These are phyloP conservation scores for Etheostoma cragini DNA, from an alignment of 2,113 vertebrate genomes.

Conservation along the genomic window DNA sequence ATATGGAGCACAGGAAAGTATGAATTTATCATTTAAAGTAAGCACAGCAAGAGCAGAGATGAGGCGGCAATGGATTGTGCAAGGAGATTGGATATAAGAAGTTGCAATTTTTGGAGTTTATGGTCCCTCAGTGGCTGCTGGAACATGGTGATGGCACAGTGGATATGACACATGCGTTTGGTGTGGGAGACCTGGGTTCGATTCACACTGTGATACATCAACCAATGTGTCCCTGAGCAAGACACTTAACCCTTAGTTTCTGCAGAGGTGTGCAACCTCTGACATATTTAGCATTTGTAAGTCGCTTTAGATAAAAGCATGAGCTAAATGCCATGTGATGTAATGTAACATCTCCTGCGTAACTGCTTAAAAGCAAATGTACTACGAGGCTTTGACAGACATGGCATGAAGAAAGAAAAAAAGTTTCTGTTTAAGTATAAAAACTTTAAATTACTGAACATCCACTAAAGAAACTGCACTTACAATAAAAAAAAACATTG, in stretches of 20 bases:
- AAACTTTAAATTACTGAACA: constrained; percentile 28
- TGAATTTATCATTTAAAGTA: constrained; percentile 65
- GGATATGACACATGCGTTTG: too few relatives aligned
- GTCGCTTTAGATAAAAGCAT: too few relatives aligned
- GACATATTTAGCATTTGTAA: too few relatives aligned
- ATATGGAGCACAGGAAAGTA: constrained; percentile 57
- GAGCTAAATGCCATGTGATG: too few relatives aligned
- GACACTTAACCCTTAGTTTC: too few relatives aligned
- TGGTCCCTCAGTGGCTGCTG: constrained; percentile 10
- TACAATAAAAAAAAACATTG: not conserved
- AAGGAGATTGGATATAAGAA: constrained; percentile 64
- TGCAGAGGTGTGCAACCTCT: too few relatives aligned
- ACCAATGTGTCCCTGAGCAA: too few relatives aligned
- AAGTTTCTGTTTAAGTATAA: not conserved
- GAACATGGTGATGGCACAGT: not conserved
- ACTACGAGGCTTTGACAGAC: not conserved
- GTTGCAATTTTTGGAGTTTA: constrained; percentile 55
- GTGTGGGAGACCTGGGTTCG: too few relatives aligned
- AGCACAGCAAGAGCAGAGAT: constrained; percentile 51
- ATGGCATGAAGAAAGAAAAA: not conserved
- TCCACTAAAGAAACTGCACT: constrained; percentile 9
- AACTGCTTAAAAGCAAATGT: constrained; percentile 20
- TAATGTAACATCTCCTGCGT: constrained; percentile 10
- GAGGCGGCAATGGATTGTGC: constrained; percentile 49
- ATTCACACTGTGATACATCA: too few relatives aligned